Evolutionary conservation across 2,888 invertebrate genomes (phyloP).

Genomic region (Epistrophe eligans): DNA sequence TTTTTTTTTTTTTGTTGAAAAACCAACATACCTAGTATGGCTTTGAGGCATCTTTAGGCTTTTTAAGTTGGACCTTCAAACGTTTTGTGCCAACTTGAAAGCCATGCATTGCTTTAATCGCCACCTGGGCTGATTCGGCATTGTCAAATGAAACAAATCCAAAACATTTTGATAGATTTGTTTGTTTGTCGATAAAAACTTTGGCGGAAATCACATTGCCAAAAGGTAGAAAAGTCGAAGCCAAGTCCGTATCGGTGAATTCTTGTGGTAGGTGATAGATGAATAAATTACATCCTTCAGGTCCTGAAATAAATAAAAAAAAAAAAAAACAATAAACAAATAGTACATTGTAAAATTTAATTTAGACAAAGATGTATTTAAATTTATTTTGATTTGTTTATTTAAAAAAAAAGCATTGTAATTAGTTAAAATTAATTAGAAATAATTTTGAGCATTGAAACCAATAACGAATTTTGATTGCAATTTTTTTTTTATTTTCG

Average conservation of each 20-base stretch:
- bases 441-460: too few relatives aligned
- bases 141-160: constrained; percentile 99
- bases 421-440: too few relatives aligned
- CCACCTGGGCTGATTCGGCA: constrained; percentile 95
- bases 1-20: not conserved
- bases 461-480: too few relatives aligned
- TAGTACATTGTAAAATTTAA: not conserved
- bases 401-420: too few relatives aligned
- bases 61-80: constrained; percentile 98
- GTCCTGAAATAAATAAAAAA: constrained; percentile 86
- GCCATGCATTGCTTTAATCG: constrained; percentile 98
- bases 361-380: too few relatives aligned
- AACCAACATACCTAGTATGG: constrained; percentile 89
- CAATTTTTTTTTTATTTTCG: too few relatives aligned
- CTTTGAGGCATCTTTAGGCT: constrained; percentile 96
- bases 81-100: constrained; percentile 99
- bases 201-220: constrained; percentile 99
- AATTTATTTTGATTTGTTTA: too few relatives aligned
- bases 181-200: constrained; percentile 99
- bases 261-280: constrained; percentile 99
- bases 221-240: constrained; percentile 98
- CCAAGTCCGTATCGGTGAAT: constrained; percentile 98
- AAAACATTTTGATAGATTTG: constrained; percentile 99
- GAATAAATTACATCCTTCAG: constrained; percentile 99
- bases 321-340: not conserved